Evolutionary conservation across 1,140 invertebrate genomes (phyloP), one percentile per base, ranked within the genome.

Genomic region (Drosophila bocqueti): DNA sequence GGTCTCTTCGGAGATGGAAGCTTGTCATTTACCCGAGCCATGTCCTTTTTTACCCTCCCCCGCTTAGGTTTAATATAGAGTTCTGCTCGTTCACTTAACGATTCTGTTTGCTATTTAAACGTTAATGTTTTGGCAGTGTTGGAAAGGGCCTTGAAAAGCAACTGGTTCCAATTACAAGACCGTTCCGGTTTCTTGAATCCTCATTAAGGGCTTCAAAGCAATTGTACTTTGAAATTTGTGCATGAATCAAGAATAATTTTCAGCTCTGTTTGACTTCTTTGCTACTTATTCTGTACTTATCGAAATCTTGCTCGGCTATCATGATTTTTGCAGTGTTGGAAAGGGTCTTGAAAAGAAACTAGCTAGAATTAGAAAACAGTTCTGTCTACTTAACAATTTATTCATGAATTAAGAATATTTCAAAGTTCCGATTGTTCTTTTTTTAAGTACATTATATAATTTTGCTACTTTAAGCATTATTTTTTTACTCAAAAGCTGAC

Each of bases 1-100:
- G 69, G 67, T 61, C 72, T 67, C 55, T 52, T 18, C 55, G 52
- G 46, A 59, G 76, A 54, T 64, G 76, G 60, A 62, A 64, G 66
- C 38, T 26, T 79, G 76, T 78, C 73, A 76, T 68, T 77, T 66
- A 40, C 40, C 55, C 40, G 47, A 38, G 36, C 45, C 45, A 59
- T 26, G 55, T 34, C 62, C 55, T 49, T 54, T 46, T 40, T 73
- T 29, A n/a, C 31, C 34, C 21, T 24, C 24, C 34, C 21, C 49
- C 34, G 50, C 69, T 31, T 34, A 34, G 42, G 67, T 57, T 66
- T 66, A 69, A 55, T 71, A 47, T 68, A 47, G 63, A 57, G 67
- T 38, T 45, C 64, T 46, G 67, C 49, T 68, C 21, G 42, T 68
- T 71, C 64, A 68, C 67, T 71, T 68, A 57, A 68, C 54, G 63